These are phyloP conservation scores for Rhinichthys osculus DNA, from an alignment of 2,797 vertebrate species.

Conservation along the genomic window DNA sequence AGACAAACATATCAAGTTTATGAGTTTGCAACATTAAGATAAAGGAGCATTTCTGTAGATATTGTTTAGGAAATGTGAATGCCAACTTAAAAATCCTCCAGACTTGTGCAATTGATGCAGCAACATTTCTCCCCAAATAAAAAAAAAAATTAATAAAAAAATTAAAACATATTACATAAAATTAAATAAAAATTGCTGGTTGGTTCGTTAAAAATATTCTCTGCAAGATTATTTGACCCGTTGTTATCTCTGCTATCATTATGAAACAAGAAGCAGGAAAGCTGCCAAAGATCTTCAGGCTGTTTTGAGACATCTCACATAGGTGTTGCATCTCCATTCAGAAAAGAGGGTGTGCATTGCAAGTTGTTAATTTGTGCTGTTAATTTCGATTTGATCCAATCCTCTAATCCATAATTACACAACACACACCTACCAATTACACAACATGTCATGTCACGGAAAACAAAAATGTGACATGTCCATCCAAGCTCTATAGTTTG, in stretches of 20 bases:
- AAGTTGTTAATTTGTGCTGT: not conserved
- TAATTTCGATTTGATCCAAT: not conserved
- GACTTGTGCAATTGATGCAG: not conserved
- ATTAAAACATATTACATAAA: not conserved
- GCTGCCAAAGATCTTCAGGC: not conserved
- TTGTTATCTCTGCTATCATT: not conserved
- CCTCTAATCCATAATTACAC: not conserved
- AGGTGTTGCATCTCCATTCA: not conserved
- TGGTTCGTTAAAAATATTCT: not conserved
- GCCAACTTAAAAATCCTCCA: slow-evolving; percentile 60
- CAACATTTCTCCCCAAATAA: not conserved
- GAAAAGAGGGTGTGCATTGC: slow-evolving; percentile 6
- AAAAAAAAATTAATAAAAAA: not conserved
- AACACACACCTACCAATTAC: not conserved
- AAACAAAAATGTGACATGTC: not conserved
- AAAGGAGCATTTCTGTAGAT: slow-evolving; percentile 57
- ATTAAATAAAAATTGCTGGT: not conserved
- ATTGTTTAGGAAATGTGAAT: slow-evolving; percentile 65
- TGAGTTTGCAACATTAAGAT: slow-evolving; percentile 40
- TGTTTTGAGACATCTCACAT: not conserved
- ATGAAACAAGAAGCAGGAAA: not conserved
- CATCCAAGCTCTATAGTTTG: not conserved
- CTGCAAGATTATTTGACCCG: not conserved
- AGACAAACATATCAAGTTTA: not conserved
- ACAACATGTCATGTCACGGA: not conserved